phyloP scores from a whole-genome alignment of 2,797 vertebrate genomes.

The Caiman crocodilus region DNA sequence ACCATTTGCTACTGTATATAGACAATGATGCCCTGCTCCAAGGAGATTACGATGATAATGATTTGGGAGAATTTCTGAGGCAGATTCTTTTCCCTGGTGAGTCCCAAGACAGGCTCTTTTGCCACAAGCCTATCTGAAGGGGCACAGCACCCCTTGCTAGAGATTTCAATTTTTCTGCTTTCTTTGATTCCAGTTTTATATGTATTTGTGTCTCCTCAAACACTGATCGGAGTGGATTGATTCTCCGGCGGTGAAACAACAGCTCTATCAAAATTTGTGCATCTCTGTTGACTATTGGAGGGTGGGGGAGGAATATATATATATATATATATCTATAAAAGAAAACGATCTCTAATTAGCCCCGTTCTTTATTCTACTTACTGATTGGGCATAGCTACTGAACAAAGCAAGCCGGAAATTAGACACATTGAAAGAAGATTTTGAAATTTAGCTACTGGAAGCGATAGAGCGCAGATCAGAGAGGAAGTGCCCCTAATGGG shows the following conservation, averaged over 20 bases:
- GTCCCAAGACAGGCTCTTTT: constrained; percentile 87
- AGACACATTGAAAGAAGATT: constrained; percentile 65
- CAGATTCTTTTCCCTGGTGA: constrained; percentile 85
- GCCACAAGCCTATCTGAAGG: constrained; percentile 77
- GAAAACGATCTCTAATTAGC: neutral
- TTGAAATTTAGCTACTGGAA: constrained; percentile 40
- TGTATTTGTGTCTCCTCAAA: constrained; percentile 72
- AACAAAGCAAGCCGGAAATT: constrained; percentile 61
- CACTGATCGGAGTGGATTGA: constrained; percentile 70
- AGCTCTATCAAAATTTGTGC: constrained; percentile 79
- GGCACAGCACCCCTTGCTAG: constrained; percentile 67
- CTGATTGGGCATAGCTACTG: constrained; percentile 63
- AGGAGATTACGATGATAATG: constrained; percentile 88
- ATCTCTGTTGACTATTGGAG: constrained; percentile 64
- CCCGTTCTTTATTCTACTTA: constrained; percentile 59
- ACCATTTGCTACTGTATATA: constrained; percentile 93
- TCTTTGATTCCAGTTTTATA: constrained; percentile 81
- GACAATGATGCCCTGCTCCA: constrained; percentile 91
- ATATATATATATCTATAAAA: too few relatives aligned
- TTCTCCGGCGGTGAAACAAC: constrained; percentile 69
- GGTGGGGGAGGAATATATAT: constrained; percentile 28
- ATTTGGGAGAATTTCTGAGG: constrained; percentile 89
- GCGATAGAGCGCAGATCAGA: constrained; percentile 49
- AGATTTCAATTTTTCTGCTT: constrained; percentile 78
- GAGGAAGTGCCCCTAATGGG: constrained; percentile 31